phyloP scores from a whole-genome alignment of 92 coral and sea anemone genomes.

The Phymanthus crucifer region DNA sequence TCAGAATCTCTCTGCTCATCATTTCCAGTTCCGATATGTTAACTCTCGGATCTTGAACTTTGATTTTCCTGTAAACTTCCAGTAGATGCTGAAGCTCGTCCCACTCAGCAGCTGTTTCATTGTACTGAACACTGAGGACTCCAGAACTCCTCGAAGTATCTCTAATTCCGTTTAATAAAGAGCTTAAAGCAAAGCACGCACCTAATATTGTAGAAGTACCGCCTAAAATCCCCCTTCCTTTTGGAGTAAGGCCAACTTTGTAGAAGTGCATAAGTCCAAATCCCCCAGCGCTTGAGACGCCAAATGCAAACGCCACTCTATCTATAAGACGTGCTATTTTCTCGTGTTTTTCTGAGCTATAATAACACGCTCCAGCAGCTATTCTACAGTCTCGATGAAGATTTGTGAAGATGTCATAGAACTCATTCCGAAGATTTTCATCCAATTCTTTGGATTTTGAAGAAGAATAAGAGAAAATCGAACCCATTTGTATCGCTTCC shows the following conservation, averaged over 20 bases:
- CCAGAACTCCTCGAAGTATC: constrained; percentile 42
- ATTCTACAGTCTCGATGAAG: constrained; percentile 39
- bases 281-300: constrained; percentile 46
- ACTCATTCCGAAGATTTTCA: constrained; percentile 31
- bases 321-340: constrained; percentile 32
- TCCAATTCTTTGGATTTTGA: constrained; percentile 18
- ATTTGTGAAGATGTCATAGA: constrained; percentile 27
- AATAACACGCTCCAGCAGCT: constrained; percentile 39
- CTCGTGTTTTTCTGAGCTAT: constrained; percentile 45
- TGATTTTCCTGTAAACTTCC: constrained; percentile 37
- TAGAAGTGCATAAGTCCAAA: constrained; percentile 51
- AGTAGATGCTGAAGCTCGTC: constrained; percentile 41
- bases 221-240: constrained; percentile 28
- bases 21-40: constrained; percentile 44
- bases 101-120: constrained; percentile 46
- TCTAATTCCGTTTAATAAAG: constrained; percentile 32
- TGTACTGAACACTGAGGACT: constrained; percentile 26
- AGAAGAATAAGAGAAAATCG: constrained; percentile 13
- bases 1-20: constrained; percentile 40
- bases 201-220: constrained; percentile 37
- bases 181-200: constrained; percentile 46
- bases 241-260: constrained; percentile 33
- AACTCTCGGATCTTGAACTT: constrained; percentile 37
- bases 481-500: constrained; percentile 14
- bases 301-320: constrained; percentile 15